These are phyloP conservation scores for Eolophus roseicapilla DNA, from an alignment of 2,113 vertebrate species.

Conservation along the genomic window DNA sequence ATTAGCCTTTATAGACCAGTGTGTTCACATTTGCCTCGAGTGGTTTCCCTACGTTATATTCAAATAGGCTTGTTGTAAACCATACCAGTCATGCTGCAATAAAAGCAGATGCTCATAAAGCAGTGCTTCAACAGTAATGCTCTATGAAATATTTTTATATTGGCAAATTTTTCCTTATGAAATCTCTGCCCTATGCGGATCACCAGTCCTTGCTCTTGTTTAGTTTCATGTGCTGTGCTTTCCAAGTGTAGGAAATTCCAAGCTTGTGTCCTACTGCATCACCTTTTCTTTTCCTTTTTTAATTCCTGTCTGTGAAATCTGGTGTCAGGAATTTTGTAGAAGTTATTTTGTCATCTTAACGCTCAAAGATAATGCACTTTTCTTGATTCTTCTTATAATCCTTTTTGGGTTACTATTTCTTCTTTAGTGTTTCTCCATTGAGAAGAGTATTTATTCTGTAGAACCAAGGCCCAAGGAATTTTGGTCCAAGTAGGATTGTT, in stretches of 20 bases:
- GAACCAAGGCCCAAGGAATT: neutral
- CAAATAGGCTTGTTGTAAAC: neutral
- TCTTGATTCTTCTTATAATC: conserved; percentile 38
- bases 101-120: neutral
- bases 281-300: neutral
- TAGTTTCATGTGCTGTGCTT: neutral
- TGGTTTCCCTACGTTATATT: neutral
- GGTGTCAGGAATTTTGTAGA: neutral
- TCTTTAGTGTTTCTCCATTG: conserved; percentile 37
- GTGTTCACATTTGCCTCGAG: neutral
- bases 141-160: neutral
- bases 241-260: neutral
- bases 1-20: neutral
- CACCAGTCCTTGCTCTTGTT: neutral
- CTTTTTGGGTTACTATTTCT: conserved; percentile 43
- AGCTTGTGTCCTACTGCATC: neutral
- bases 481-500: conserved; percentile 14
- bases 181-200: neutral
- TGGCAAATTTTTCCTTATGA: neutral
- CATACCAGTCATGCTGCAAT: neutral
- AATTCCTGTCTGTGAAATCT: neutral
- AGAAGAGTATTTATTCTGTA: conserved; percentile 54
- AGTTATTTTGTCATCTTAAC: neutral
- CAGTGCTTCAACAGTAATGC: neutral
- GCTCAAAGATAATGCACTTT: conserved; percentile 26